Percentiles rank a stretch among this genome's conserved stretches.
phyloP scores from a whole-genome alignment of 2,888 invertebrate species.

The Phlogophora meticulosa region DNA sequence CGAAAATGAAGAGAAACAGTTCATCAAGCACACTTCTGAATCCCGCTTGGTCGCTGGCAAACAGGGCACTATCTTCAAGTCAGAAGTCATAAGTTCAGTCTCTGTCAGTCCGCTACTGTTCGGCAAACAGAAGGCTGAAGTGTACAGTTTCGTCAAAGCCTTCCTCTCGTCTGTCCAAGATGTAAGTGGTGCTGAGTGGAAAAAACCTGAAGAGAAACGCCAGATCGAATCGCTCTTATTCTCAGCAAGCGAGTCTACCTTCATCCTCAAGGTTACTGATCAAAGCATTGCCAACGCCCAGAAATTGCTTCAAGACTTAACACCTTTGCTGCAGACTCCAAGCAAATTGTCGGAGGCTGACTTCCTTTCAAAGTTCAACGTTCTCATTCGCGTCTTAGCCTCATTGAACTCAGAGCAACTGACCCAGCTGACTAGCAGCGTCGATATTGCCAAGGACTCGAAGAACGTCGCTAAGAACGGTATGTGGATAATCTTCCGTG shows the following conservation, averaged over 20 bases:
- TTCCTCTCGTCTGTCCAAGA: slow-evolving; percentile 80
- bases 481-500: slow-evolving; percentile 92
- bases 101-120: slow-evolving; percentile 91
- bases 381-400: slow-evolving; percentile 90
- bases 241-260: slow-evolving; percentile 75
- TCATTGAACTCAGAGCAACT: slow-evolving; percentile 92
- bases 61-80: slow-evolving; percentile 92
- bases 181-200: slow-evolving; percentile 81
- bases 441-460: slow-evolving; percentile 84
- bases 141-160: slow-evolving; percentile 91
- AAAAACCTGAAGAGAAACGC: slow-evolving; percentile 81
- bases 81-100: slow-evolving; percentile 92
- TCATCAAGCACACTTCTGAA: slow-evolving; percentile 90
- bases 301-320: slow-evolving; percentile 90
- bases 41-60: slow-evolving; percentile 90
- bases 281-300: slow-evolving; percentile 84
- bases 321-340: slow-evolving; percentile 90
- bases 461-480: slow-evolving; percentile 82
- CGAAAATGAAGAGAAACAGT: slow-evolving; percentile 86
- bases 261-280: slow-evolving; percentile 66
- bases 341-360: slow-evolving; percentile 89
- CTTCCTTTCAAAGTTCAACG: slow-evolving; percentile 92
- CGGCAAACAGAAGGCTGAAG: slow-evolving; percentile 92
- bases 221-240: slow-evolving; percentile 91
- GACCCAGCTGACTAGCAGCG: slow-evolving; percentile 85